These are phyloP conservation scores for Fissipunctia ypsillon DNA, from an alignment of 2,888 invertebrate species.

Conservation along the genomic window DNA sequence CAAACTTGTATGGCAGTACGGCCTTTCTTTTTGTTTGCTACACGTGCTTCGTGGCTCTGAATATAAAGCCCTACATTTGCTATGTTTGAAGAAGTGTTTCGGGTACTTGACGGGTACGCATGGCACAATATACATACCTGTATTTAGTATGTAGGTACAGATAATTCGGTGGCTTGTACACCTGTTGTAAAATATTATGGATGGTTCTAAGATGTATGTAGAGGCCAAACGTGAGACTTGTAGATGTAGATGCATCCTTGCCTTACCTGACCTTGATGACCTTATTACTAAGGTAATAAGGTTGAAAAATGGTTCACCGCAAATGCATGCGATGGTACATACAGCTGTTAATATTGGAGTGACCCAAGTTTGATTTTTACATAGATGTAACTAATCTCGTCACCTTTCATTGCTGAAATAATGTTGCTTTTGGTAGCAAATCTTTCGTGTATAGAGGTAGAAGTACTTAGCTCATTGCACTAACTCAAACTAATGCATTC, in stretches of 20 bases:
- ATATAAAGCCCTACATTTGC: conserved; percentile 71
- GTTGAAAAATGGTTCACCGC: too few species aligned
- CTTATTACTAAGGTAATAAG: too few species aligned
- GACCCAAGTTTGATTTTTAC: neutral
- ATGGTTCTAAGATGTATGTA: conserved; percentile 10
- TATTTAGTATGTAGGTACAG: conserved; percentile 11
- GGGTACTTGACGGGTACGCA: conserved; percentile 12
- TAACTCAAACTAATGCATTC: neutral
- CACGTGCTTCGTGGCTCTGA: conserved; percentile 73
- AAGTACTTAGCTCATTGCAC: neutral
- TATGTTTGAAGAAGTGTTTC: conserved; percentile 72
- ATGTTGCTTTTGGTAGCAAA: neutral
- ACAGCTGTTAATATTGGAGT: conserved; percentile 9
- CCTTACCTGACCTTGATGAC: too few species aligned
- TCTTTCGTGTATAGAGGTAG: too few species aligned
- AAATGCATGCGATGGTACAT: too few species aligned
- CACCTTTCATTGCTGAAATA: neutral
- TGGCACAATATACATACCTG: conserved; percentile 15
- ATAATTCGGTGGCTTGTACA: conserved; percentile 21
- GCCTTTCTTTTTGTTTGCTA: conserved; percentile 68
- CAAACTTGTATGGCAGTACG: conserved; percentile 31
- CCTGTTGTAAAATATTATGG: conserved; percentile 14
- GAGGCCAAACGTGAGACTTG: conserved; percentile 21
- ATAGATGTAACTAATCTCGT: neutral
- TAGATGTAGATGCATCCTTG: conserved; percentile 13